Conservation (phyloP, 2,797 vertebrate genomes). For the Arnoldichthys spilopterus region DNA sequence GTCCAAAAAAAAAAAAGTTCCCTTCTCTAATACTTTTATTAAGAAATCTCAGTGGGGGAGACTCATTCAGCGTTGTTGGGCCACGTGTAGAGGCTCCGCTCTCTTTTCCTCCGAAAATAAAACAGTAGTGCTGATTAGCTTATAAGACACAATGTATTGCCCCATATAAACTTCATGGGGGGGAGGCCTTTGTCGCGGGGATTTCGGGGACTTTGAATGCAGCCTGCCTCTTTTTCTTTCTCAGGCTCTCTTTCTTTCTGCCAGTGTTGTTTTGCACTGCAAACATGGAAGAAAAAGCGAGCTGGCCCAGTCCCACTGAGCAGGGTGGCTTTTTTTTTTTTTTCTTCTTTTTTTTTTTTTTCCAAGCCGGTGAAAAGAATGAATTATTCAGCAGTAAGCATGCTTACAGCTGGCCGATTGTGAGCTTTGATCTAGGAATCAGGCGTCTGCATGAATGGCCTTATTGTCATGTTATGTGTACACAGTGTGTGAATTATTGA, state of each 20-base stretch:
- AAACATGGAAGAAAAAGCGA: constrained; percentile 80
- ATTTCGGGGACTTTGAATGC: constrained; percentile 69
- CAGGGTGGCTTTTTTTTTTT: constrained; percentile 62
- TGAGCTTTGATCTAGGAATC: constrained; percentile 98
- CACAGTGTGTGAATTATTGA: constrained; percentile 98
- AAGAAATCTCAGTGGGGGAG: constrained; percentile 37
- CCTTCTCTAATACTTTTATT: constrained; percentile 25
- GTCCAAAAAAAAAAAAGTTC: neutral
- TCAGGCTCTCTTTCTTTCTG: constrained; percentile 42
- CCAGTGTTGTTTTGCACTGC: constrained; percentile 82
- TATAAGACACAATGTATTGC: constrained; percentile 48
- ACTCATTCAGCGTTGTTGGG: constrained; percentile 6
- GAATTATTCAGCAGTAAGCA: constrained; percentile 97
- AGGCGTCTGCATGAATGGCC: constrained; percentile 96
- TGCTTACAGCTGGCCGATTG: constrained; percentile 98
- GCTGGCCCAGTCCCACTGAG: constrained; percentile 86
- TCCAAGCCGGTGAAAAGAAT: constrained; percentile 92
- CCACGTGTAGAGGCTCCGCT: neutral
- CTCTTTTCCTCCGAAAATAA: constrained; percentile 40
- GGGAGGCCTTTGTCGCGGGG: constrained; percentile 46
- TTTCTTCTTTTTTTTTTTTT: constrained; percentile 5
- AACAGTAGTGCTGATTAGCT: constrained; percentile 48
- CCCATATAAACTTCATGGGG: constrained; percentile 35
- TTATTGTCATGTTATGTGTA: constrained; percentile 99
- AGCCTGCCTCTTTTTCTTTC: constrained; percentile 59